phyloP scores from a whole-genome alignment of 2,113 vertebrate species.

The Pelodiscus sinensis region DNA sequence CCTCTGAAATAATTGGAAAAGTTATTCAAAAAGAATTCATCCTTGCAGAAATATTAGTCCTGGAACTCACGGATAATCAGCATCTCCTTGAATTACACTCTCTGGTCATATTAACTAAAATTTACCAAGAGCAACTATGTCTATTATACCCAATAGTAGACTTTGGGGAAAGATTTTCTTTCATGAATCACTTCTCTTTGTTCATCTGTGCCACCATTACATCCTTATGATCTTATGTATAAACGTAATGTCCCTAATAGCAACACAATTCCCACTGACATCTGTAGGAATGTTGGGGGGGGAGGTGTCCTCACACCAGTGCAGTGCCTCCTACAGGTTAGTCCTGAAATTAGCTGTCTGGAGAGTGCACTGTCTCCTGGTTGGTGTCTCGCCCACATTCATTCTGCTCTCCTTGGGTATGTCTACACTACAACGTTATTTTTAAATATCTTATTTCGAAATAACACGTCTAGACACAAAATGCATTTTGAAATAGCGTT shows the following conservation, averaged over 20 bases:
- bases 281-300: not conserved
- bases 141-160: not conserved
- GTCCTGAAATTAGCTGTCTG: no score
- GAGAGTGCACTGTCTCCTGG: no score
- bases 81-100: not conserved
- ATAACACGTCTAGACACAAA: no score
- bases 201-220: not conserved
- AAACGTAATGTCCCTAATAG: not conserved
- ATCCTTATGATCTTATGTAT: not conserved
- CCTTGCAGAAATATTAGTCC: not conserved
- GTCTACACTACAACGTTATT: no score
- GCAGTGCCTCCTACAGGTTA: no score
- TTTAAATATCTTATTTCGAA: no score
- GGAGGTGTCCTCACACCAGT: no score
- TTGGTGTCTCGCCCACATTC: no score
- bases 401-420: no score
- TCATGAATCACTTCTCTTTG: not conserved
- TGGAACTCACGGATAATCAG: not conserved
- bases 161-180: not conserved
- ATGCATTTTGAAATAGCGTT: no score
- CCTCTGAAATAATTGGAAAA: not conserved
- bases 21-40: not conserved
- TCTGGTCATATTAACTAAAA: not conserved
- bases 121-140: not conserved
- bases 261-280: not conserved